These are phyloP conservation scores for Mirza zaza DNA, from an alignment of 2,113 vertebrate species.

Conservation along the genomic window DNA sequence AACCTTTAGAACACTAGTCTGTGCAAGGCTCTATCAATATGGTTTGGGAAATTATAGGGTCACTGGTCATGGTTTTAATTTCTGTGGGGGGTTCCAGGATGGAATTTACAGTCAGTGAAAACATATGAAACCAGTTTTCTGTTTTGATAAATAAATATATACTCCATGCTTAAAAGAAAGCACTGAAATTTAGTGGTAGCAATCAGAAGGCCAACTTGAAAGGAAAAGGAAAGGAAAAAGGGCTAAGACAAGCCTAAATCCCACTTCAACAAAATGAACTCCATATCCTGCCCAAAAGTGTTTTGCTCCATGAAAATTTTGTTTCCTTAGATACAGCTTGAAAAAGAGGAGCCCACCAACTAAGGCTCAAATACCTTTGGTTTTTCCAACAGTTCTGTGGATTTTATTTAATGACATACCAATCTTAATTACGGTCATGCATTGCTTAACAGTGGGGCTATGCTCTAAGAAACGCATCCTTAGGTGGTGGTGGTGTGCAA, in stretches of 20 bases:
- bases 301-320: neutral
- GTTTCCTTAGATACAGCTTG: neutral
- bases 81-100: constrained; percentile 33
- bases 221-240: neutral
- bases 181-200: neutral
- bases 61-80: neutral
- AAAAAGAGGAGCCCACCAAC: neutral
- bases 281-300: rapidly evolving
- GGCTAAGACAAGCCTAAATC: neutral
- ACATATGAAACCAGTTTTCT: neutral
- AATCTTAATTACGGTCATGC: neutral
- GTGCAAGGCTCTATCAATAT: neutral
- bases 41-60: neutral
- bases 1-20: neutral
- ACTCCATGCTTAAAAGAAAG: neutral
- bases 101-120: neutral
- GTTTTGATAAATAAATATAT: neutral
- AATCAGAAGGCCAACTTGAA: neutral
- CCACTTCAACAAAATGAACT: neutral
- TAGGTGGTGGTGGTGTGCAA: neutral
- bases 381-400: neutral
- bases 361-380: neutral
- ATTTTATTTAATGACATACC: neutral
- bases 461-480: neutral
- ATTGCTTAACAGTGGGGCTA: neutral